These are phyloP conservation scores for Anabas testudineus DNA, from an alignment of 2,797 vertebrate genomes.

Conservation along the genomic window DNA sequence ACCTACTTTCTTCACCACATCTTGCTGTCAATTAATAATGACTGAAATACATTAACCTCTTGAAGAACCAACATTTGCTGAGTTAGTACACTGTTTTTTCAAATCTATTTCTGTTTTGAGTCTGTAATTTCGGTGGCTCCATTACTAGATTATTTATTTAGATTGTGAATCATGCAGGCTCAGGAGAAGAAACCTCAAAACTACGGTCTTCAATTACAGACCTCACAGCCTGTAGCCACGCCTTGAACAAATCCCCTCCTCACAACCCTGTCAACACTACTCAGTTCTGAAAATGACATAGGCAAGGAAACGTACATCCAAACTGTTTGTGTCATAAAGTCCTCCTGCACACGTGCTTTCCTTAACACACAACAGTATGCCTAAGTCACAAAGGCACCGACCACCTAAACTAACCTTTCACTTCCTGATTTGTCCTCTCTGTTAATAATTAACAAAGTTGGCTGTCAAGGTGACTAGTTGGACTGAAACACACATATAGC, in stretches of 20 bases:
- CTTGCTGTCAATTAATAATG: slow-evolving; percentile 53
- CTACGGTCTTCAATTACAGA: slow-evolving; percentile 84
- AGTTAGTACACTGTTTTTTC: slow-evolving; percentile 55
- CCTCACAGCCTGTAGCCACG: slow-evolving; percentile 75
- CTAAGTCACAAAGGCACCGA: slow-evolving; percentile 40
- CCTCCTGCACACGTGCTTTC: slow-evolving; percentile 7
- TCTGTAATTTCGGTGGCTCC: slow-evolving; percentile 84
- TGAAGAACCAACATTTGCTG: slow-evolving; percentile 54
- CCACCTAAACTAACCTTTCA: slow-evolving; percentile 23
- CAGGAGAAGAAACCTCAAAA: slow-evolving; percentile 78
- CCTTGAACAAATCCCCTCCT: slow-evolving; percentile 77
- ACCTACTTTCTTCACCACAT: slow-evolving; percentile 19
- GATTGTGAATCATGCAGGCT: slow-evolving; percentile 81
- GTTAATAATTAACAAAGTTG: slow-evolving; percentile 35
- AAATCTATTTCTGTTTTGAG: slow-evolving; percentile 79
- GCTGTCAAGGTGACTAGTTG: slow-evolving; percentile 3
- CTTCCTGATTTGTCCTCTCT: slow-evolving; percentile 18
- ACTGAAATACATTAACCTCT: slow-evolving; percentile 44
- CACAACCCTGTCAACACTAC: slow-evolving; percentile 48
- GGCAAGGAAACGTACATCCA: slow-evolving; percentile 48
- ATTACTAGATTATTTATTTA: slow-evolving; percentile 87
- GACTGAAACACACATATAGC: slow-evolving; percentile 16
- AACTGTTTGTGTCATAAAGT: slow-evolving; percentile 30
- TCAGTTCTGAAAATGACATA: slow-evolving; percentile 60
- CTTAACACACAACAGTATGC: slow-evolving; percentile 35